These are phyloP conservation scores for Pocillopora grandis DNA, from an alignment of 92 coral and sea anemone species.

Conservation along the genomic window DNA sequence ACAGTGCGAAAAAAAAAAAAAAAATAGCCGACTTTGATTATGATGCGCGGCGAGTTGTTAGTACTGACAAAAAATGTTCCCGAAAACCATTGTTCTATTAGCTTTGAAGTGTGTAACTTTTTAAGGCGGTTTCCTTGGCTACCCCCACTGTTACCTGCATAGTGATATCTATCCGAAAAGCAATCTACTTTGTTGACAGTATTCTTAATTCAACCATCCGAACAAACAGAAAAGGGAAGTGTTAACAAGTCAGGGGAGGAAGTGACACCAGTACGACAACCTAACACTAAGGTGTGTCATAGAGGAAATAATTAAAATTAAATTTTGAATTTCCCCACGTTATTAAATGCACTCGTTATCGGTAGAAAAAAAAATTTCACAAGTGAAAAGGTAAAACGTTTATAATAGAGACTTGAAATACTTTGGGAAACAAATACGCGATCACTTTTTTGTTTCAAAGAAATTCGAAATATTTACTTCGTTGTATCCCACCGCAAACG, in stretches of 20 bases:
- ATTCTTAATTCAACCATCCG: too few species aligned
- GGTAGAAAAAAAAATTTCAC: not conserved
- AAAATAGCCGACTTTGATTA: too few species aligned
- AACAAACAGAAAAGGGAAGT: constrained; percentile 12
- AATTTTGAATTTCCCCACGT: not conserved
- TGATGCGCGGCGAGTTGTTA: too few species aligned
- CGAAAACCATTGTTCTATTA: too few species aligned
- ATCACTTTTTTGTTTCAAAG: not conserved
- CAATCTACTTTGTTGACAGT: too few species aligned
- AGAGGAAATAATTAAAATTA: not conserved
- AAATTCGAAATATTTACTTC: not conserved
- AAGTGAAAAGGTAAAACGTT: not conserved
- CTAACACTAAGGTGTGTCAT: not conserved
- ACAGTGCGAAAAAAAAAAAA: too few species aligned
- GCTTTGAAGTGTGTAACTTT: too few species aligned
- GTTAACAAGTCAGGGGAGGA: not conserved
- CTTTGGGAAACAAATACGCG: not conserved
- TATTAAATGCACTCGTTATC: not conserved
- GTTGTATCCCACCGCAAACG: not conserved
- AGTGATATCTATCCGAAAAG: too few species aligned
- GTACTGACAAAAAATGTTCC: too few species aligned
- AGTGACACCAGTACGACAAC: not conserved
- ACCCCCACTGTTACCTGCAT: too few species aligned
- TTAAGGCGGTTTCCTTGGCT: too few species aligned
- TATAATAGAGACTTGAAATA: not conserved